Evolutionary conservation across 2,113 vertebrate genomes (phyloP).

Genomic region (Cichladusa arquata): DNA sequence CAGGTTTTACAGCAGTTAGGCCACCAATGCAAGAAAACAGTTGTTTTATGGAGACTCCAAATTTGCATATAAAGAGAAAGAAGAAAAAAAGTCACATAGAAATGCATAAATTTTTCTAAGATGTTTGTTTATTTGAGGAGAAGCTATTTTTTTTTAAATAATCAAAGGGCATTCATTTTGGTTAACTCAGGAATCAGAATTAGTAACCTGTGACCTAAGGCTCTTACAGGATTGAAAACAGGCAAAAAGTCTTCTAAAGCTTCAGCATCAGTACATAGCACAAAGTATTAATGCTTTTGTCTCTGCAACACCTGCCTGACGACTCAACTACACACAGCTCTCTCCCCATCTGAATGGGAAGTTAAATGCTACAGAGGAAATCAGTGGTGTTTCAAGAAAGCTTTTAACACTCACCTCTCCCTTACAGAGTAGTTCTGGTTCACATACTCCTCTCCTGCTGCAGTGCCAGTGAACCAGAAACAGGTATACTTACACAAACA

Average conservation of each 20-base stretch:
- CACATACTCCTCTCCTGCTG: not conserved
- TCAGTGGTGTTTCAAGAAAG: not conserved
- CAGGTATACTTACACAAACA: not conserved
- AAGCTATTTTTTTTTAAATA: not conserved
- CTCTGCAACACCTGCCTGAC: not conserved
- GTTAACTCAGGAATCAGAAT: not conserved
- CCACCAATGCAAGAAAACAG: not conserved
- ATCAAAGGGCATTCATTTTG: not conserved
- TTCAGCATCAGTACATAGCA: not conserved
- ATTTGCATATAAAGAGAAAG: not conserved
- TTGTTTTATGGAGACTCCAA: not conserved
- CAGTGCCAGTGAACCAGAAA: not conserved
- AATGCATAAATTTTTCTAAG: not conserved
- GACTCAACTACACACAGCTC: not conserved
- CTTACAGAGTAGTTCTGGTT: not conserved
- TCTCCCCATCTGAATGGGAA: not conserved
- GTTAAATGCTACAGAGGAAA: not conserved
- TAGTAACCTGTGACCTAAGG: not conserved
- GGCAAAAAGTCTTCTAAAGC: not conserved
- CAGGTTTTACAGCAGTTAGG: not conserved
- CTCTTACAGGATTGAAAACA: not conserved
- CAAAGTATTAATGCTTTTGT: not conserved
- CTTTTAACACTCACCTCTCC: not conserved
- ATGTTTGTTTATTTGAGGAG: not conserved
- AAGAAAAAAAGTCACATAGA: not conserved